These are phyloP conservation scores for Cheilosia vernalis DNA, from an alignment of 2,888 invertebrate genomes.

Conservation along the genomic window DNA sequence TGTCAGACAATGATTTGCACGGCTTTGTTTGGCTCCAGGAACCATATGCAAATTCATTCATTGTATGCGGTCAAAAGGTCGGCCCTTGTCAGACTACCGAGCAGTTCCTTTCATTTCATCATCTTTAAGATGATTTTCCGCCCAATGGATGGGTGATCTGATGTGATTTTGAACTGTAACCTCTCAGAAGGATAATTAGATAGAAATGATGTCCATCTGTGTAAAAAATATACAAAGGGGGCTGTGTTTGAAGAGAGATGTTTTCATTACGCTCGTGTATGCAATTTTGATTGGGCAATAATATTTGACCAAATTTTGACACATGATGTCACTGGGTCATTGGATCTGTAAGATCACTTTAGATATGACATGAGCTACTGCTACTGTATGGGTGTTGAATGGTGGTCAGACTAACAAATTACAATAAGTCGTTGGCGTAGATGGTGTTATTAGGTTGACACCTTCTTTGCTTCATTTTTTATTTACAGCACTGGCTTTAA, in stretches of 20 bases:
- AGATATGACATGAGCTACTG: background rate
- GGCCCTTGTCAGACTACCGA: slow-evolving; percentile 7
- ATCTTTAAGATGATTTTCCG: slow-evolving; percentile 60
- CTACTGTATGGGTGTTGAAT: background rate
- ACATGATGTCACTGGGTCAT: background rate
- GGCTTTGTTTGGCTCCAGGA: slow-evolving; percentile 1
- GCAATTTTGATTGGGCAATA: slow-evolving; percentile 23
- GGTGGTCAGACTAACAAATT: background rate
- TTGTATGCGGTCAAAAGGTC: slow-evolving; percentile 59
- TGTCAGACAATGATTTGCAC: slow-evolving; percentile 37
- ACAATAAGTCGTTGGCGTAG: no score
- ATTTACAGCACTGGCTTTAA: no score
- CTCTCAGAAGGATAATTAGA: slow-evolving; percentile 55
- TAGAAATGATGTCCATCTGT: slow-evolving; percentile 30
- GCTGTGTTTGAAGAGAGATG: background rate
- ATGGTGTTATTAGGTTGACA: no score
- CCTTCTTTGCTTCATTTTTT: no score
- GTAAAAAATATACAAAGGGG: slow-evolving; percentile 7
- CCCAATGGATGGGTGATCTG: slow-evolving; percentile 38
- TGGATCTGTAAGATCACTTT: slow-evolving; percentile 4
- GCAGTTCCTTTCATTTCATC: background rate
- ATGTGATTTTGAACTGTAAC: slow-evolving; percentile 51
- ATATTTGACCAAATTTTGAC: background rate
- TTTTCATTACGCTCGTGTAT: slow-evolving; percentile 39
- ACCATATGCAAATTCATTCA: slow-evolving; percentile 67